Conservation (phyloP, 1,140 invertebrate species). For the Oryctes rhinoceros region DNA sequence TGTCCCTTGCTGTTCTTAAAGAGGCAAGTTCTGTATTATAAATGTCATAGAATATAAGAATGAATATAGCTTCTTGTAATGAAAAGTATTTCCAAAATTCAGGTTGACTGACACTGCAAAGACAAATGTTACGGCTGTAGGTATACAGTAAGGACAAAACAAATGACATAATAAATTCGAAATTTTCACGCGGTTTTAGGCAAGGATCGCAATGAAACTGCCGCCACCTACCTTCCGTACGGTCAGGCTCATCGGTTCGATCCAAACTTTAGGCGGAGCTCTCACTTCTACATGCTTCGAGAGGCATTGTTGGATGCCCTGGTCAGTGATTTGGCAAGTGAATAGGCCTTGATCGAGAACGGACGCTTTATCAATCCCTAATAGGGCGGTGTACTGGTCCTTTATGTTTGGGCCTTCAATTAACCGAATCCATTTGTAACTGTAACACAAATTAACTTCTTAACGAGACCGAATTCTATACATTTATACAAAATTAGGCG, state of each 20-base stretch:
- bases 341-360: constrained; percentile 75
- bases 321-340: constrained; percentile 77
- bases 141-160: constrained; percentile 1
- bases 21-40: too few species aligned
- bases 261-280: constrained; percentile 72
- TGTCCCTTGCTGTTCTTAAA: too few species aligned
- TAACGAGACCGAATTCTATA: constrained; percentile 1
- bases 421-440: constrained; percentile 69
- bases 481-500: not conserved
- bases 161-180: constrained; percentile 22
- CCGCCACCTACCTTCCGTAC: constrained; percentile 69
- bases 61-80: too few species aligned
- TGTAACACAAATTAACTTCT: constrained; percentile 48
- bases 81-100: too few species aligned
- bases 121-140: too few species aligned
- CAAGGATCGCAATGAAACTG: not conserved
- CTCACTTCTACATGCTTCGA: constrained; percentile 72
- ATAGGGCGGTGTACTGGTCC: constrained; percentile 73
- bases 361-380: constrained; percentile 73
- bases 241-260: constrained; percentile 77
- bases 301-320: constrained; percentile 77
- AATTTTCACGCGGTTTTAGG: constrained; percentile 20
- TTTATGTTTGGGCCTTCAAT: constrained; percentile 60
- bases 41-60: too few species aligned
- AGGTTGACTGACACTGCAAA: too few species aligned